Percentiles rank a stretch among this genome's conserved stretches.
phyloP scores from a whole-genome alignment of 2,888 invertebrate species.

The Nysson spinosus region DNA sequence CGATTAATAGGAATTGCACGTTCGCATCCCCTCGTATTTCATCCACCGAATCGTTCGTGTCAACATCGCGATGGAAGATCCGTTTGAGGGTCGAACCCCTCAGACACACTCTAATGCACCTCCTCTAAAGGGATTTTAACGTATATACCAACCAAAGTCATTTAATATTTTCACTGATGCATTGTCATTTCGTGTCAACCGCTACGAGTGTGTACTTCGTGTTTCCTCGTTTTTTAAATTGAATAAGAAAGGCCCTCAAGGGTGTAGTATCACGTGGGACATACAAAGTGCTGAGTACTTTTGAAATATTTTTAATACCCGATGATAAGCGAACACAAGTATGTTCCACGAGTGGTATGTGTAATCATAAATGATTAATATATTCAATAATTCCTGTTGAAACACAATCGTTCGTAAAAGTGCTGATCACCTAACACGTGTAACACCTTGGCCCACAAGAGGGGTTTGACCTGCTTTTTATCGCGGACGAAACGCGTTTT shows the following conservation, averaged over 20 bases:
- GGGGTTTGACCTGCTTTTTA: constrained; percentile 61
- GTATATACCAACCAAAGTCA: constrained; percentile 11
- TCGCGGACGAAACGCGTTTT: constrained; percentile 56
- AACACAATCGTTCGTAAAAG: constrained; percentile 36
- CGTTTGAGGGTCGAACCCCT: constrained; percentile 31
- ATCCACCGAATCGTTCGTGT: constrained; percentile 11
- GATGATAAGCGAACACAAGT: too few relatives aligned
- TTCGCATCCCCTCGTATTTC: constrained; percentile 7
- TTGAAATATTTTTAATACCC: too few relatives aligned
- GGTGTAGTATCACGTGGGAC: too few relatives aligned
- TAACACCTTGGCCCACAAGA: constrained; percentile 60
- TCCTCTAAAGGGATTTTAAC: constrained; percentile 22
- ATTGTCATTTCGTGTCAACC: not conserved
- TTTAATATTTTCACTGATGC: constrained; percentile 1
- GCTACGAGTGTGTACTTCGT: not conserved
- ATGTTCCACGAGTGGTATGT: not conserved
- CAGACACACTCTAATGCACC: constrained; percentile 3
- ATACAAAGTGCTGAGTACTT: too few relatives aligned
- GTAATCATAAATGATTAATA: constrained; percentile 1
- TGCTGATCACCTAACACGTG: constrained; percentile 53
- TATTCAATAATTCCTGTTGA: constrained; percentile 37
- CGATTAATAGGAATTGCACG: constrained; percentile 8
- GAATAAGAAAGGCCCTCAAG: too few relatives aligned
- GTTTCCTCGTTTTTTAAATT: too few relatives aligned
- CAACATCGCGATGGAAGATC: constrained; percentile 26